Evolutionary conservation across 1,140 invertebrate genomes (phyloP), one percentile per base, ranked within the genome.

Genomic region (Holcopasites calliopsidis): DNA sequence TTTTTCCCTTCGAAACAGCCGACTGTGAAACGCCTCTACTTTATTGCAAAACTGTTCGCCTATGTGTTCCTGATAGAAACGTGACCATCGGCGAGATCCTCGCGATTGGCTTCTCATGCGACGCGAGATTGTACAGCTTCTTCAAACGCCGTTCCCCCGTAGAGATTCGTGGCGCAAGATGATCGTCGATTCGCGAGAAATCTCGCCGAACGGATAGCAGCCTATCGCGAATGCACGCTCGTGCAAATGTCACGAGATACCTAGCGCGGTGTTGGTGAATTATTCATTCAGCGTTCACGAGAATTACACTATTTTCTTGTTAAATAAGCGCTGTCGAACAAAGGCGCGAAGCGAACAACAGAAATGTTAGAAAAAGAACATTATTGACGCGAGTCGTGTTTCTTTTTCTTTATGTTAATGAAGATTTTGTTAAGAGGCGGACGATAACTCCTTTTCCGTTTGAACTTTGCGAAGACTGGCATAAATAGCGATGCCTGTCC

Each of bases 231-330:
- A n/a, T n/a, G 18, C 55, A 28, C 60, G 64, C 57, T 65, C 64
- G 33, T 77, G 73, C 55, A 81, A 82, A 82, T 82, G 79, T 82
- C 79, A 82, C 66, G 23, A n/a, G 47, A 40, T 76, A 4, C 23
- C 11, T 23, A n/a, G 28, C 1, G 33, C 18, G 13, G 42, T 38
- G 8, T 10, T 13, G 8, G 3, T 8, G 18, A 58, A 58, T 75
- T 57, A 58, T 68, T 58, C 62, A 26, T 38, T 31, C n/a, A 50
- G n/a, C 72, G 52, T 65, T 40, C 62, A 13, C 23, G 21, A 13
- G 11, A 58, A n/a, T n/a, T n/a, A n/a, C n/a, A n/a, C 35, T 8
- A 26, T 44, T 55, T 26, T 33, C 35, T 23, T 35, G 35, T 38
- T 35, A 42, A 40, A 64, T 65, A 35, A 65, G 11, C 28, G 11